Conservation (phyloP, 2,113 vertebrate species). For the Geothlypis trichas region DNA sequence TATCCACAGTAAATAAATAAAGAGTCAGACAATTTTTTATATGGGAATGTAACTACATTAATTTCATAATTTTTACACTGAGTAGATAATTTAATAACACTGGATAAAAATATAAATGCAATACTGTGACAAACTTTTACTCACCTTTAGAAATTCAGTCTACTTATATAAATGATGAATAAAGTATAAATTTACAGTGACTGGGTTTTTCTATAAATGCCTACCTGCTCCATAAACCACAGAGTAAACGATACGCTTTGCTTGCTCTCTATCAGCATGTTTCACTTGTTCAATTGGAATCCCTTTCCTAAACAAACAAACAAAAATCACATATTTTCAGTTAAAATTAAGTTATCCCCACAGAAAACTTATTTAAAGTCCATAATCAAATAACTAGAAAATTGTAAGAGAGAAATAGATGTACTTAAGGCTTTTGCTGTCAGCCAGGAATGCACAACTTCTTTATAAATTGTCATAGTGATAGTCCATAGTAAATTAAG, state of each 20-base stretch:
- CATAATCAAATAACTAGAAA: not conserved
- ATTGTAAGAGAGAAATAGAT: not conserved
- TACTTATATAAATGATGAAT: not conserved
- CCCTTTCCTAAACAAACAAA: conserved; percentile 79
- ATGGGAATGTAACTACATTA: not conserved
- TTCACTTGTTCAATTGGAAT: conserved; percentile 75
- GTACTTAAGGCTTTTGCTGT: not conserved
- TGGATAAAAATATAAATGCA: not conserved
- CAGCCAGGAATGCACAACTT: not conserved
- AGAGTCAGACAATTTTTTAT: not conserved
- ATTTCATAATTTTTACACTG: not conserved
- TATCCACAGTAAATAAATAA: not conserved
- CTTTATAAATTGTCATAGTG: not conserved
- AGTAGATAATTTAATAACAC: not conserved
- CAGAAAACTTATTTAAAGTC: not conserved
- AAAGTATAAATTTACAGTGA: not conserved
- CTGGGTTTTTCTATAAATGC: not conserved
- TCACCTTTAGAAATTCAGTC: not conserved
- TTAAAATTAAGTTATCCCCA: not conserved
- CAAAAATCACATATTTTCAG: not conserved
- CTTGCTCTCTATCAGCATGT: conserved; percentile 81
- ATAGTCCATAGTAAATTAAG: not conserved
- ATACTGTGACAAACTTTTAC: not conserved
- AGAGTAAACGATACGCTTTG: conserved; percentile 88
- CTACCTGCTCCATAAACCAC: conserved; percentile 91